Evolutionary conservation across 2,888 invertebrate genomes (phyloP).

Genomic region (Neoaliturus tenellus): DNA sequence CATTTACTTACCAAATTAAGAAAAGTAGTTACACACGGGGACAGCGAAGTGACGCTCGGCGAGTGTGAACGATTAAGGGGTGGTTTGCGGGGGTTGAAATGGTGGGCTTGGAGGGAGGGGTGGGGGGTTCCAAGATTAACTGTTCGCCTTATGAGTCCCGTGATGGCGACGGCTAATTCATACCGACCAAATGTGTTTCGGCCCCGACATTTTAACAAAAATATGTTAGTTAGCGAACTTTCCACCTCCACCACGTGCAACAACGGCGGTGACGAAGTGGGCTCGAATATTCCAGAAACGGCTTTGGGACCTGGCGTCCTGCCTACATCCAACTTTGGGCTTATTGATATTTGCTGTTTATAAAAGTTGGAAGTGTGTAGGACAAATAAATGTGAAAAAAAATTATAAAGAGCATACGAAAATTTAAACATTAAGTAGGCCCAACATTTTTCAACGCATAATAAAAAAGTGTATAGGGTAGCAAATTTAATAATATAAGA

Average conservation of each 20-base stretch:
- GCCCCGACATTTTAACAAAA: background rate
- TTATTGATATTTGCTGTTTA: too few species aligned
- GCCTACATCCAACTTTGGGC: too few species aligned
- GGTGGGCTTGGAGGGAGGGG: background rate
- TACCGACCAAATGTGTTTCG: slow-evolving; percentile 12
- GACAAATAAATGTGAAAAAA: too few species aligned
- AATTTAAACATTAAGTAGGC: too few species aligned
- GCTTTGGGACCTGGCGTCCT: too few species aligned
- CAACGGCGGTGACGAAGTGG: background rate
- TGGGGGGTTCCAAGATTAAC: background rate
- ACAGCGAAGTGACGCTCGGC: background rate
- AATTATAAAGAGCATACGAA: too few species aligned
- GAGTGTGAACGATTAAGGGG: background rate
- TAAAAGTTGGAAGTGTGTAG: too few species aligned
- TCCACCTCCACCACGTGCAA: background rate
- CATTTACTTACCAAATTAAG: background rate
- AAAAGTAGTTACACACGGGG: background rate
- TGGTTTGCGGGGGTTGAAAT: background rate
- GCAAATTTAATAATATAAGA: too few species aligned
- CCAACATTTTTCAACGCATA: too few species aligned
- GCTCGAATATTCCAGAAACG: background rate
- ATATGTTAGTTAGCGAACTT: slow-evolving; percentile 2
- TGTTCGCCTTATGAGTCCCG: slow-evolving; percentile 15
- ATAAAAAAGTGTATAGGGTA: too few species aligned
- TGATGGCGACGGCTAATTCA: slow-evolving; percentile 9